Base-by-base conservation (phyloP, 1,140 invertebrate genomes). In the Drosophila sp. region DNA sequence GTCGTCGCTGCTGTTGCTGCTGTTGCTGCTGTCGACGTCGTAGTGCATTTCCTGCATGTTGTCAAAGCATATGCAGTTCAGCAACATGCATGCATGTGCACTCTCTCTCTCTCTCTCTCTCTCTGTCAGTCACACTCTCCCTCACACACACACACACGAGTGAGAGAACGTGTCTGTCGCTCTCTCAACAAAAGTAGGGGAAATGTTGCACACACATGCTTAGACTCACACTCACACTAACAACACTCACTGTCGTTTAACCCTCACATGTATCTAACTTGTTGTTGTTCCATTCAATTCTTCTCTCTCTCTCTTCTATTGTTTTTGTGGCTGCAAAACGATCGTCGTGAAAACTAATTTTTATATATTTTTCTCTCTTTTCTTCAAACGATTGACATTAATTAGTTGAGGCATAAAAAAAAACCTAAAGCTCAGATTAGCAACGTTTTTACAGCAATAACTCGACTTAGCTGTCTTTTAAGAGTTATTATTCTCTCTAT, bases 181-280 rank as follows among this genome's bases (percentile, higher is more conserved):
- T 76, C 61, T 76, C 73, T 38, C 56, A 9, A 21, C 21, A 62
- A 76, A 76, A 76, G 73, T 76, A 76, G 73, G 73, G 73, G 73
- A 76, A 76, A 76, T 76, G 62, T 62, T 72, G 69, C 69, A 29
- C 53, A 61, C 36, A 57, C 38, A 34, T 53, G 58, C 40, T 43
- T 61, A 58, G 38, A 18, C 21, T 45, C 46, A 14, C 32, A 48
- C 61, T 13, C 13, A 14, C 38, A 40, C 43, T 25, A 27, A 46
- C 41, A 25, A 18, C 40, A 59, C 25, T 45, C 8, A 53, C 9
- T 34, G 21, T 7, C 40, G 40, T 16, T 57, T 21, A 25, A 46
- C 58, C 34, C 43, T 4, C 16, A 9, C 5, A 5, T 29, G 46
- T 51, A n/a, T 38, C 13, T 38, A 9, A 32, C n/a, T 38, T 48